Evolutionary conservation across 2,797 vertebrate species (phyloP).

Genomic region (Helarctos malayanus): DNA sequence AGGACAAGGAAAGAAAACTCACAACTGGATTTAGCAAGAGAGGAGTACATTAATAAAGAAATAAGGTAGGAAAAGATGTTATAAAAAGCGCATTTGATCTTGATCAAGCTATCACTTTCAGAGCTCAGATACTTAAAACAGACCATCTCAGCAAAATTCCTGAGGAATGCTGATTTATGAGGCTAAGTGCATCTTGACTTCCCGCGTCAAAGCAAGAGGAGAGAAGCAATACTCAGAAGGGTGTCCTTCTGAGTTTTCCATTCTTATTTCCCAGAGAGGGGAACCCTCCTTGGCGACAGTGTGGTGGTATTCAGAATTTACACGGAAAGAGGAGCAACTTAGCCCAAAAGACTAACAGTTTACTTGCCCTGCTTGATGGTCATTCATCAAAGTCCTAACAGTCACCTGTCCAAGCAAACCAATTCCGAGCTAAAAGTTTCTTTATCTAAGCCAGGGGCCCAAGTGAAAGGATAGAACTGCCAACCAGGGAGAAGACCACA

Average conservation of each 20-base stretch:
- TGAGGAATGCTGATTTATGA: not conserved
- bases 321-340: not conserved
- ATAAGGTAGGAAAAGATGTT: not conserved
- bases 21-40: not conserved
- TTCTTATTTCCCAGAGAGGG: not conserved
- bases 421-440: not conserved
- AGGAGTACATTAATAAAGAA: not conserved
- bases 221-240: not conserved
- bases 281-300: not conserved
- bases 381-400: not conserved
- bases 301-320: not conserved
- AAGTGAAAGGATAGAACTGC: not conserved
- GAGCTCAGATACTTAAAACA: slow-evolving; percentile 16
- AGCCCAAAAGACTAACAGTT: not conserved
- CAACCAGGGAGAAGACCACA: not conserved
- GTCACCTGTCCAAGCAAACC: slow-evolving; percentile 31
- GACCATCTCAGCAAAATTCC: slow-evolving; percentile 16
- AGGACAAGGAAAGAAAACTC: slow-evolving; percentile 22
- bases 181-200: not conserved
- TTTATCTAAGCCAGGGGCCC: not conserved
- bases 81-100: not conserved
- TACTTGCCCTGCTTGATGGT: not conserved
- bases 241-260: not conserved
- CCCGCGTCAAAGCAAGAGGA: slow-evolving; percentile 37
- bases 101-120: slow-evolving; percentile 22